Conservation (phyloP, 2,888 invertebrate genomes). For the Tenodera sinensis region DNA sequence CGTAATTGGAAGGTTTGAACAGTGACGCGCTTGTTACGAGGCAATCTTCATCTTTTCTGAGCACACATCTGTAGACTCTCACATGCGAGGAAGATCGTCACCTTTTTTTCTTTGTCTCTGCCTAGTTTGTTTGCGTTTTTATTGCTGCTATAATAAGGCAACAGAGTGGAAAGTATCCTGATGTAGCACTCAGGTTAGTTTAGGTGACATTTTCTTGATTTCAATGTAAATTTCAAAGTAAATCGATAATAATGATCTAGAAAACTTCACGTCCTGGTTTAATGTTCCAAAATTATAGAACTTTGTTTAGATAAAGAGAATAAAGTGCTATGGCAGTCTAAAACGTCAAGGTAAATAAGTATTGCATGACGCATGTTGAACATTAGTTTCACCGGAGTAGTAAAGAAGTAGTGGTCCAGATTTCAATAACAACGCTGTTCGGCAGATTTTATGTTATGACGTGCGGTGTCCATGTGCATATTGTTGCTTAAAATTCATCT, state of each 20-base stretch:
- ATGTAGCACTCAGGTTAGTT: background rate
- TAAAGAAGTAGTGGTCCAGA: too few species aligned
- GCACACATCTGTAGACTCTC: background rate
- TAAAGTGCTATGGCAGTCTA: background rate
- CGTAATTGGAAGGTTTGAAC: constrained; percentile 3
- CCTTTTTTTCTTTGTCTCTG: background rate
- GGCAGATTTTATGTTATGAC: too few species aligned
- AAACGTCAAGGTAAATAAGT: background rate
- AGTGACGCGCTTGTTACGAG: constrained; percentile 22
- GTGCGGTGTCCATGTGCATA: too few species aligned
- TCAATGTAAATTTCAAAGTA: background rate
- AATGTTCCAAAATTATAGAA: background rate
- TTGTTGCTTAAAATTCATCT: too few species aligned
- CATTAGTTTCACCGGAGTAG: too few species aligned
- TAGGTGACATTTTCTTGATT: background rate
- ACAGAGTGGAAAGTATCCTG: background rate
- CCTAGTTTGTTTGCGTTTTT: background rate
- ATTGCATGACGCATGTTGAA: background rate
- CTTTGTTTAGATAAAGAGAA: background rate
- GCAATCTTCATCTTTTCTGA: constrained; percentile 10
- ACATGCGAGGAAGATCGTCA: background rate
- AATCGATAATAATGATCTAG: background rate
- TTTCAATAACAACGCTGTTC: too few species aligned
- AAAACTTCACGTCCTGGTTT: background rate
- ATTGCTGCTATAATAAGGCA: background rate